Percentiles rank a stretch among this genome's conserved stretches.
Evolutionary conservation across 2,797 vertebrate species (phyloP).

Genomic region (Amblyopsis hoosieri): DNA sequence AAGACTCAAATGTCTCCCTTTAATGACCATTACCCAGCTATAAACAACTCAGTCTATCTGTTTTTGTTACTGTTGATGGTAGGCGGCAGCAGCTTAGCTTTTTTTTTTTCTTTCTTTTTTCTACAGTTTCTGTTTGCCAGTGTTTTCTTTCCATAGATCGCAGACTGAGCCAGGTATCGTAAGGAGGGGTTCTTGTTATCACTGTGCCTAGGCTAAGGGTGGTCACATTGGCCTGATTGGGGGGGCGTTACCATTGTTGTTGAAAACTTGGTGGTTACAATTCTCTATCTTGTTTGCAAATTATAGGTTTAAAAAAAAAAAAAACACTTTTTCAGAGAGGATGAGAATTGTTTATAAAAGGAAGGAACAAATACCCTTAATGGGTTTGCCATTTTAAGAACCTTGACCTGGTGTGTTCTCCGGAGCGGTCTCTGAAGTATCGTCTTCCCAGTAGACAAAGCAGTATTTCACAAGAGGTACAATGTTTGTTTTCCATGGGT

Average conservation of each 20-base stretch:
- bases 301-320: slow-evolving; percentile 61
- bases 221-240: slow-evolving; percentile 25
- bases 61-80: slow-evolving; percentile 26
- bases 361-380: slow-evolving; percentile 61
- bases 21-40: slow-evolving; percentile 32
- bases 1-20: slow-evolving; percentile 19
- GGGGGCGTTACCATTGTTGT: background rate
- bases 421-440: slow-evolving; percentile 41
- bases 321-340: slow-evolving; percentile 55
- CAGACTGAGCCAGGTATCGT: slow-evolving; percentile 8
- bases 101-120: too few species aligned
- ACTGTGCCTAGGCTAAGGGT: slow-evolving; percentile 40
- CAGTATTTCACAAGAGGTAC: slow-evolving; percentile 50
- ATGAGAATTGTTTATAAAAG: slow-evolving; percentile 79
- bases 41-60: slow-evolving; percentile 17
- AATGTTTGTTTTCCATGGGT: slow-evolving; percentile 3
- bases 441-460: slow-evolving; percentile 48
- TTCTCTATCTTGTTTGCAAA: slow-evolving; percentile 43
- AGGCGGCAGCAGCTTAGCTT: slow-evolving; percentile 24
- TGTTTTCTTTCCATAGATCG: slow-evolving; percentile 3
- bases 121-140: slow-evolving; percentile 2
- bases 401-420: slow-evolving; percentile 43
- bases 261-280: slow-evolving; percentile 7
- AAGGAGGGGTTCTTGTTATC: slow-evolving; percentile 19
- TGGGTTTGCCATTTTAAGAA: slow-evolving; percentile 60